Conservation (phyloP, 2,113 vertebrate species). For the Cryptomyrus ogoouensis region DNA sequence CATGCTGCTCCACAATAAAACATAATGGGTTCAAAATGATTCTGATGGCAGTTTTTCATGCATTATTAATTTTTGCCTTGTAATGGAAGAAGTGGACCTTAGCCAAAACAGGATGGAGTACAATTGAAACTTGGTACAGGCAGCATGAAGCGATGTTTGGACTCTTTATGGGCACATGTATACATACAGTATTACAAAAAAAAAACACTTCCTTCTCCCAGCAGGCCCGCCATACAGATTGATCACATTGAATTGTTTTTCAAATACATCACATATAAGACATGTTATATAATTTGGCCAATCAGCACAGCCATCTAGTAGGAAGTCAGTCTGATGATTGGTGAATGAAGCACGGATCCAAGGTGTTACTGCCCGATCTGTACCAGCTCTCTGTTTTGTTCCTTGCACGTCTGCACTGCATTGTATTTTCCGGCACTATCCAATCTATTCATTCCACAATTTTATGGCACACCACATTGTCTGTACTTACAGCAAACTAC, state of each 20-base stretch:
- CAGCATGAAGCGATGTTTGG: not conserved
- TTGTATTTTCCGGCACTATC: not conserved
- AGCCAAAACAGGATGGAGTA: not conserved
- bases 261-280: not conserved
- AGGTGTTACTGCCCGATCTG: not conserved
- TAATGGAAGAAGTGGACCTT: not conserved
- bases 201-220: too few species aligned
- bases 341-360: not conserved
- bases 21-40: not conserved
- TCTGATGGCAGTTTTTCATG: not conserved
- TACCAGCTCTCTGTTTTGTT: not conserved
- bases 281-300: not conserved
- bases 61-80: not conserved
- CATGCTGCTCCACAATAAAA: not conserved
- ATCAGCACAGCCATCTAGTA: not conserved
- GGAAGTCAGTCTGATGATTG: not conserved
- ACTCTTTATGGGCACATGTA: not conserved
- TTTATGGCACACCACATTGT: not conserved
- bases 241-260: not conserved
- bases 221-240: not conserved
- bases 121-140: not conserved
- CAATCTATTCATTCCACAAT: not conserved
- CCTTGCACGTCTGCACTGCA: not conserved
- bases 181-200: too few species aligned
- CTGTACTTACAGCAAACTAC: not conserved